Conservation (phyloP, 2,113 vertebrate species). For the Protobothrops flavoviridis region DNA sequence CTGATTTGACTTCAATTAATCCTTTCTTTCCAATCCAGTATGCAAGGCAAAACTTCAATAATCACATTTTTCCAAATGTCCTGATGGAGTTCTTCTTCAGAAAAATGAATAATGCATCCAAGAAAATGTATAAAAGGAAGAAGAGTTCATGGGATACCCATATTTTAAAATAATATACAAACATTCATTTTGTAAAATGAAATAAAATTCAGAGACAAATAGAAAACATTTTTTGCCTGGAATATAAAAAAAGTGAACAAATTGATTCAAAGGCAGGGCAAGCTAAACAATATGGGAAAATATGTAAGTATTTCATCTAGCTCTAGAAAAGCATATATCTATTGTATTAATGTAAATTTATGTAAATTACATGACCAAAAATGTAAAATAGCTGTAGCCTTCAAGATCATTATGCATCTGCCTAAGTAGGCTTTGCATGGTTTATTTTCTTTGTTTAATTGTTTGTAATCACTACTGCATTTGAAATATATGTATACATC, state of each 20-base stretch:
- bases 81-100: background rate
- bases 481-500: background rate
- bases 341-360: background rate
- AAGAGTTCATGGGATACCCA: background rate
- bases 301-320: background rate
- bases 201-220: background rate
- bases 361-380: background rate
- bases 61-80: background rate
- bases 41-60: background rate
- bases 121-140: background rate
- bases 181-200: background rate
- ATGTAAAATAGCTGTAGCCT: background rate
- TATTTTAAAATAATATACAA: background rate
- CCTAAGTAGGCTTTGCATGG: background rate
- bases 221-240: background rate
- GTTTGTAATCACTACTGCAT: slow-evolving; percentile 1
- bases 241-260: background rate
- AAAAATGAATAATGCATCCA: background rate
- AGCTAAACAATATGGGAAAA: background rate
- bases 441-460: background rate
- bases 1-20: background rate
- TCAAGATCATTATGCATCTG: background rate
- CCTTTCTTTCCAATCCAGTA: background rate
- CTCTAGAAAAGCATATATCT: background rate
- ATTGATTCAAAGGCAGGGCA: background rate